A percentile compares a stretch with the other conserved stretches of the same genome.
Evolutionary conservation across 2,888 invertebrate species (phyloP).

Genomic region (Orthosia incerta): DNA sequence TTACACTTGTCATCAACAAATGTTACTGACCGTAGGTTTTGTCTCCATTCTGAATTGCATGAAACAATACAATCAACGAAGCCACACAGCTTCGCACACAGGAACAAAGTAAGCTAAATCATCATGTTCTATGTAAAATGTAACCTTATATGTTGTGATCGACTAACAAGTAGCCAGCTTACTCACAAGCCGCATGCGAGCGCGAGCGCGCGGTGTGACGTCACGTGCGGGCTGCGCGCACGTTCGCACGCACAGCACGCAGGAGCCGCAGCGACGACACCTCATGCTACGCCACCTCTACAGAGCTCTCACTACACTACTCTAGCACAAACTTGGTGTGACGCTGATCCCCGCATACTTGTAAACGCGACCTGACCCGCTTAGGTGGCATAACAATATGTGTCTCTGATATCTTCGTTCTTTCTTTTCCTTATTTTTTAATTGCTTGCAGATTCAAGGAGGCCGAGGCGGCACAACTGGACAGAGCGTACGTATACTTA

Average conservation of each 20-base stretch:
- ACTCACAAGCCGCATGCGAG: constrained; percentile 85
- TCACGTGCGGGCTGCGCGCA: constrained; percentile 73
- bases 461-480: constrained; percentile 94
- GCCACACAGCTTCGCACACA: constrained; percentile 72
- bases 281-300: constrained; percentile 79
- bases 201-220: constrained; percentile 68
- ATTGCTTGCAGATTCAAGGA: constrained; percentile 96
- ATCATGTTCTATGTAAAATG: constrained; percentile 69
- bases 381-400: constrained; percentile 81
- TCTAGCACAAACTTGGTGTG: constrained; percentile 83
- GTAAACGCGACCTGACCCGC: constrained; percentile 75
- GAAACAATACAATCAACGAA: constrained; percentile 63
- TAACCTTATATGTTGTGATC: constrained; percentile 79
- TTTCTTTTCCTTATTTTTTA: constrained; percentile 90
- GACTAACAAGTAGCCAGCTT: constrained; percentile 87
- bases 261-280: constrained; percentile 57
- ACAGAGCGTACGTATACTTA: constrained; percentile 95
- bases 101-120: constrained; percentile 81
- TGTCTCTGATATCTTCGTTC: constrained; percentile 80
- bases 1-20: constrained; percentile 45
- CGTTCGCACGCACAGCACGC: constrained; percentile 62
- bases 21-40: constrained; percentile 51
- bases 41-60: constrained; percentile 54
- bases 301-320: constrained; percentile 80
- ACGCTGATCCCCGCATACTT: constrained; percentile 79